These are phyloP conservation scores for Melanitta fusca DNA, from an alignment of 2,797 vertebrate species.

Conservation along the genomic window DNA sequence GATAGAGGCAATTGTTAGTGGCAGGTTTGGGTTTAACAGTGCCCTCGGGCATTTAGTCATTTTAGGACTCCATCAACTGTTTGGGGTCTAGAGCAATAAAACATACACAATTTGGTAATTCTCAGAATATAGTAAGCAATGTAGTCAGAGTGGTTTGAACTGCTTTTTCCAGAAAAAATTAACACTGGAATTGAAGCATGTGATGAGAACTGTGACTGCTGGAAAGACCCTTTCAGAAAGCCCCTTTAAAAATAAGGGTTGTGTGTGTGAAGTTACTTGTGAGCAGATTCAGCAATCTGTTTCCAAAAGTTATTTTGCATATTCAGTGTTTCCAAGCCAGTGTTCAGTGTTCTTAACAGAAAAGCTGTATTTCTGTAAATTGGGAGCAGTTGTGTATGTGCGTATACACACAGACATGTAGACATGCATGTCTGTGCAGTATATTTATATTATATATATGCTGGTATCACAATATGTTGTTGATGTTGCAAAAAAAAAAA, in stretches of 20 bases:
- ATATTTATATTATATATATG: neutral
- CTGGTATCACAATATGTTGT: neutral
- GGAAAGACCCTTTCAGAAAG: neutral
- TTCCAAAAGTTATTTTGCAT: neutral
- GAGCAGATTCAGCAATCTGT: neutral
- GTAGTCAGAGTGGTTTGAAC: neutral
- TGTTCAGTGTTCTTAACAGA: neutral
- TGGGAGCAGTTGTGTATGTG: neutral
- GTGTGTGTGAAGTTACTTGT: constrained; percentile 8
- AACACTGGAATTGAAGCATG: neutral
- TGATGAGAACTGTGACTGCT: neutral
- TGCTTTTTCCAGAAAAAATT: neutral
- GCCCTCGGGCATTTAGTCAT: constrained; percentile 45
- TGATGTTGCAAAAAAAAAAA: neutral
- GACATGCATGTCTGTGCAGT: neutral
- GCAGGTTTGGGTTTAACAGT: constrained; percentile 71
- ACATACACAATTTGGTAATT: neutral
- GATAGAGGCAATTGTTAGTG: constrained; percentile 76
- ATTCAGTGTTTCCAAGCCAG: neutral
- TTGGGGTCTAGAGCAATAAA: constrained; percentile 47
- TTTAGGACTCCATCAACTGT: constrained; percentile 46
- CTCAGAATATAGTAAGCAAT: neutral
- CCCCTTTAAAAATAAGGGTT: neutral
- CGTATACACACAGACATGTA: neutral
- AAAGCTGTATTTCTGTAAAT: neutral